A percentile compares a stretch with the other conserved stretches of the same genome.
These are phyloP conservation scores for Oncorhynchus mykiss DNA, from an alignment of 2,113 vertebrate species.

Conservation along the genomic window DNA sequence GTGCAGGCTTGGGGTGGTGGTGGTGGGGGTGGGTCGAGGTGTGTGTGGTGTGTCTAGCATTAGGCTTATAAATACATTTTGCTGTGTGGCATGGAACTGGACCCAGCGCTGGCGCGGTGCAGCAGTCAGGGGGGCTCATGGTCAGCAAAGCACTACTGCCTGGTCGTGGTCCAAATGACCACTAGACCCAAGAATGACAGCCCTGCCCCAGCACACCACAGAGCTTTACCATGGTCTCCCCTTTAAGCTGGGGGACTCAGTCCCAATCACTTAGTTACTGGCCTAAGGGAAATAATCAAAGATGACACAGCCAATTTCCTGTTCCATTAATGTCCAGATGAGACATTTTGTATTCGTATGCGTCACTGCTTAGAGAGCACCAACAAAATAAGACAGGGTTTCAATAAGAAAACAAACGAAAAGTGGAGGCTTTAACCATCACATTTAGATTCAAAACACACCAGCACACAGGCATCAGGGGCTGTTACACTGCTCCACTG, in stretches of 20 bases:
- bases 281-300: neutral
- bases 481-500: neutral
- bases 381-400: neutral
- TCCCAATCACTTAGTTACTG: neutral
- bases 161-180: neutral
- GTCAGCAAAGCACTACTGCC: conserved; percentile 30
- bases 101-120: conserved; percentile 51
- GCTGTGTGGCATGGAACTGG: conserved; percentile 3
- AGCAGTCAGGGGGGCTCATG: conserved; percentile 45
- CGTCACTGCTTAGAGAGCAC: neutral
- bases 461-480: neutral
- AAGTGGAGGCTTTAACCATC: neutral
- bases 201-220: neutral
- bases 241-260: neutral
- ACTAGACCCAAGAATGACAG: neutral
- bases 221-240: conserved; percentile 1
- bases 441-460: neutral
- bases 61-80: no score
- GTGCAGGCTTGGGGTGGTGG: conserved; percentile 60
- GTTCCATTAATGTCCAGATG: neutral
- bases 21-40: conserved; percentile 33
- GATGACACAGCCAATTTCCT: conserved; percentile 6
- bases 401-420: neutral
- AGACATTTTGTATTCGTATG: neutral
- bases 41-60: conserved; percentile 15